phyloP scores from a whole-genome alignment of 2,797 vertebrate genomes.

The Nyctalus aviator region DNA sequence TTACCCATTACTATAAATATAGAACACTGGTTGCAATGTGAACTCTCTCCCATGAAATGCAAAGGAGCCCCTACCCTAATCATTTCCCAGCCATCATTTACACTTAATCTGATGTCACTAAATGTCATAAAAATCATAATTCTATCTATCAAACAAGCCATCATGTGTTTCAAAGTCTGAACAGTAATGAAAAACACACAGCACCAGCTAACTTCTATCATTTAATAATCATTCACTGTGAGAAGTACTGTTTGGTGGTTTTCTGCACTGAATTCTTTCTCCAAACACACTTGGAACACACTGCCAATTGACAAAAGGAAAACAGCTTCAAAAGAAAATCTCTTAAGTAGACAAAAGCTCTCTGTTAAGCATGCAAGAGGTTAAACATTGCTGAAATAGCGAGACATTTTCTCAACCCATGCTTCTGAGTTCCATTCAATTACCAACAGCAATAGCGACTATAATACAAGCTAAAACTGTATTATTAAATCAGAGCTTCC shows the following conservation, averaged over 20 bases:
- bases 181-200: slow-evolving; percentile 9
- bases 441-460: slow-evolving; percentile 64
- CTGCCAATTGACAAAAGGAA: slow-evolving; percentile 73
- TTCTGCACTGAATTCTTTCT: slow-evolving; percentile 58
- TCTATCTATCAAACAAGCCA: slow-evolving; percentile 13
- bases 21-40: not conserved
- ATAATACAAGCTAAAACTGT: slow-evolving; percentile 64
- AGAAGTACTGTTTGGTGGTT: slow-evolving; percentile 65
- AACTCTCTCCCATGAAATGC: slow-evolving; percentile 7
- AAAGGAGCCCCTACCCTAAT: not conserved
- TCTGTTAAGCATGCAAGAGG: slow-evolving; percentile 72
- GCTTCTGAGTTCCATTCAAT: slow-evolving; percentile 74
- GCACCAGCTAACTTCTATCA: slow-evolving; percentile 59
- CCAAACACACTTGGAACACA: slow-evolving; percentile 48
- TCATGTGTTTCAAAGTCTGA: not conserved
- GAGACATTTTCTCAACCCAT: slow-evolving; percentile 74
- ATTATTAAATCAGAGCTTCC: slow-evolving; percentile 74
- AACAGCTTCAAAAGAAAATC: slow-evolving; percentile 74
- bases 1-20: not conserved
- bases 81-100: not conserved
- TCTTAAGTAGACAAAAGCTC: slow-evolving; percentile 70
- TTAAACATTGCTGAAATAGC: slow-evolving; percentile 80
- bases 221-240: slow-evolving; percentile 21
- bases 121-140: slow-evolving; percentile 47
- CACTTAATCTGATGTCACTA: slow-evolving; percentile 11